Evolutionary conservation across 2,797 vertebrate genomes (phyloP).

Genomic region (Coranthus polyacanthus): DNA sequence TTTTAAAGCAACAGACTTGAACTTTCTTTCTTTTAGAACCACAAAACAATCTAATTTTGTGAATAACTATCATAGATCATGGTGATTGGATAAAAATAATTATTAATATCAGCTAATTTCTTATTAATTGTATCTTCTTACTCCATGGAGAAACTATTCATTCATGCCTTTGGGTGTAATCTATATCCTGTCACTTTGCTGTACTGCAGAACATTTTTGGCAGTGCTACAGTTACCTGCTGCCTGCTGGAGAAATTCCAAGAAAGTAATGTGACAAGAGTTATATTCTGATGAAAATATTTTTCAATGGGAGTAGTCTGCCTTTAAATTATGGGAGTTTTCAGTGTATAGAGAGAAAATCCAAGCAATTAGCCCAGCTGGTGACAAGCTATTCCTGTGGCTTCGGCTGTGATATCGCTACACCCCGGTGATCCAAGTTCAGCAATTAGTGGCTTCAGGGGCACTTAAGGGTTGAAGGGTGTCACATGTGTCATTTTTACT

Average conservation of each 20-base stretch:
- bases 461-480: slow-evolving; percentile 16
- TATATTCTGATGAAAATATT: slow-evolving; percentile 17
- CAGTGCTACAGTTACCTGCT: slow-evolving; percentile 14
- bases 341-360: slow-evolving; percentile 23
- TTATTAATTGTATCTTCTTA: too few species aligned
- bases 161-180: neutral
- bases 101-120: too few species aligned
- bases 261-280: slow-evolving; percentile 22
- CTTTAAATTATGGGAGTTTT: slow-evolving; percentile 53
- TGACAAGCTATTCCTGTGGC: slow-evolving; percentile 66
- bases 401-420: slow-evolving; percentile 31
- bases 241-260: slow-evolving; percentile 23
- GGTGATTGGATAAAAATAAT: too few species aligned
- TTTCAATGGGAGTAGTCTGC: slow-evolving; percentile 30
- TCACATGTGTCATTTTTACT: slow-evolving; percentile 32
- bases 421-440: slow-evolving; percentile 45
- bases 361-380: slow-evolving; percentile 67
- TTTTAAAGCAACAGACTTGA: too few species aligned
- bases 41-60: too few species aligned
- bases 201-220: neutral
- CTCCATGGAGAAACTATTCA: neutral
- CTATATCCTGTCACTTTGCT: neutral
- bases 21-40: too few species aligned
- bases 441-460: slow-evolving; percentile 51
- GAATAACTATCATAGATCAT: too few species aligned